Percentiles rank a stretch among this genome's conserved stretches.
phyloP scores from a whole-genome alignment of 2,888 invertebrate species.

The Adelphocoris suturalis region DNA sequence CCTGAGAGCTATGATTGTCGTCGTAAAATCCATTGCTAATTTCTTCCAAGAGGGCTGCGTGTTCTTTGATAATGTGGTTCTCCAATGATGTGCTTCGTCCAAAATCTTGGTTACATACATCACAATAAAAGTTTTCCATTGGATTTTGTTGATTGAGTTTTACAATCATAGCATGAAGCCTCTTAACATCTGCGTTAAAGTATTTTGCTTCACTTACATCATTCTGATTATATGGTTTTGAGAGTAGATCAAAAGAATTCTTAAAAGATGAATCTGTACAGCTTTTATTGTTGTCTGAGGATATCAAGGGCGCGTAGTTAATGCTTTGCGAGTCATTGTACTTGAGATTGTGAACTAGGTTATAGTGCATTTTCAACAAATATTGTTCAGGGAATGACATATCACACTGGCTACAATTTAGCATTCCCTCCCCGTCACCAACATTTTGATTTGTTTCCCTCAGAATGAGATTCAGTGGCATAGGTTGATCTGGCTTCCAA shows the following conservation, averaged over 20 bases:
- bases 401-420: slow-evolving; percentile 74
- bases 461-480: slow-evolving; percentile 75
- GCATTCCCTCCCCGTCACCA: slow-evolving; percentile 71
- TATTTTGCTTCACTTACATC: slow-evolving; percentile 43
- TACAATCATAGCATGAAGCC: slow-evolving; percentile 75
- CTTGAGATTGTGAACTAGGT: slow-evolving; percentile 70
- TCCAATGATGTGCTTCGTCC: slow-evolving; percentile 74
- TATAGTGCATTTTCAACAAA: slow-evolving; percentile 74
- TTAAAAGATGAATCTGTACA: slow-evolving; percentile 11
- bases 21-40: slow-evolving; percentile 75
- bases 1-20: slow-evolving; percentile 65
- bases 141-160: slow-evolving; percentile 74
- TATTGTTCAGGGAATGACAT: slow-evolving; percentile 73
- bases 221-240: slow-evolving; percentile 40
- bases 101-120: slow-evolving; percentile 75
- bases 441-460: slow-evolving; percentile 73
- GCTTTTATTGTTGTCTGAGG: slow-evolving; percentile 50
- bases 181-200: slow-evolving; percentile 73
- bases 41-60: slow-evolving; percentile 75
- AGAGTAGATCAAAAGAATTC: slow-evolving; percentile 21
- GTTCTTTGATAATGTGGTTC: slow-evolving; percentile 75
- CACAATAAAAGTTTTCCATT: slow-evolving; percentile 75
- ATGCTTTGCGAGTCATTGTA: slow-evolving; percentile 3
- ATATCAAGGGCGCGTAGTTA: slow-evolving; percentile 27
- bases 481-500: slow-evolving; percentile 73